phyloP scores from a whole-genome alignment of 2,888 invertebrate genomes.

The Theodoxus fluviatilis region DNA sequence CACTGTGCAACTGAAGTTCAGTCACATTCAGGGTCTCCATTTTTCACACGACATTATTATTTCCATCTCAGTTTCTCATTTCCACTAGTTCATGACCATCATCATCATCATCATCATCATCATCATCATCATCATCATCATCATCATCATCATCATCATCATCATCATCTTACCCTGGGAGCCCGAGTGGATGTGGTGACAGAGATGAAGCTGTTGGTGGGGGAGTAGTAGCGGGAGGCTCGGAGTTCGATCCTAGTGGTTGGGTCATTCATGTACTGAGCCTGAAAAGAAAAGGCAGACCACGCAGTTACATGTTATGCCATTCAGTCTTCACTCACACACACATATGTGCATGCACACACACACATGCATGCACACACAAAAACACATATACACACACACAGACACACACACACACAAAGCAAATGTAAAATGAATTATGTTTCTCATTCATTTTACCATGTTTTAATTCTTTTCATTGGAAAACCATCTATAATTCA shows the following conservation, averaged over 20 bases:
- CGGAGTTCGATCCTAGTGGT: conserved; percentile 39
- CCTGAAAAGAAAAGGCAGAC: too few relatives aligned
- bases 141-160: too few relatives aligned
- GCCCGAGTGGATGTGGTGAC: conserved; percentile 81
- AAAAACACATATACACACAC: conserved; percentile 4
- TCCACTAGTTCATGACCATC: too few relatives aligned
- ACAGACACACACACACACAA: neutral
- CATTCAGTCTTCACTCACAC: neutral
- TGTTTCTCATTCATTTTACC: too few relatives aligned
- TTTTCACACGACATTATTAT: too few relatives aligned
- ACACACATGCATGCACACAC: neutral
- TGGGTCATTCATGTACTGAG: conserved; percentile 33
- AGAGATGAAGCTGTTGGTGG: conserved; percentile 82
- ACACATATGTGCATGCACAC: neutral
- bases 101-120: too few relatives aligned
- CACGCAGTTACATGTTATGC: neutral
- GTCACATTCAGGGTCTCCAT: too few relatives aligned
- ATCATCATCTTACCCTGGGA: conserved; percentile 68
- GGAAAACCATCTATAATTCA: too few relatives aligned
- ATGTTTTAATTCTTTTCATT: too few relatives aligned
- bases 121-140: too few relatives aligned
- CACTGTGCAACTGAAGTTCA: too few relatives aligned
- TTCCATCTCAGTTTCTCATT: too few relatives aligned
- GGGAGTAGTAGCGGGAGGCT: conserved; percentile 75
- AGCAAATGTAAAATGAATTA: neutral